Conservation (phyloP, 2,797 vertebrate species). For the Malurus splendens region DNA sequence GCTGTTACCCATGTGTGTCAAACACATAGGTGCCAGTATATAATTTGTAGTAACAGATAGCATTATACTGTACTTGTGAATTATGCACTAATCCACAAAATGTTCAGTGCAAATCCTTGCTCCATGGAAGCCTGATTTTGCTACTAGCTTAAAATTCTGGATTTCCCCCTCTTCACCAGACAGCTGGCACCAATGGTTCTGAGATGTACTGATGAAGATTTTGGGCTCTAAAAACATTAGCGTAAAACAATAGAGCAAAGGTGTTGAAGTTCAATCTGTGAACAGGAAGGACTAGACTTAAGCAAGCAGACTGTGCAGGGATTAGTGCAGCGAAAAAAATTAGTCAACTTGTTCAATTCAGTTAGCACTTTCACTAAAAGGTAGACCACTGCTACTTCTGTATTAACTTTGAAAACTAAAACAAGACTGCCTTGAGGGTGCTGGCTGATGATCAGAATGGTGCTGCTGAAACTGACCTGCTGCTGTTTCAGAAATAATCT, state of each 20-base stretch:
- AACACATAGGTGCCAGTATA: background rate
- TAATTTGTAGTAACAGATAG: background rate
- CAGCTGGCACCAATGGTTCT: background rate
- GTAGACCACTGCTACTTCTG: background rate
- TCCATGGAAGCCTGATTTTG: background rate
- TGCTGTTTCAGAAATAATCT: background rate
- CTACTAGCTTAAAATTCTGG: background rate
- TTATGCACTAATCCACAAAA: background rate
- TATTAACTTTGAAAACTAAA: slow-evolving; percentile 3
- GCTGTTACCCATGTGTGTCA: background rate
- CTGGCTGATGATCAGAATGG: background rate
- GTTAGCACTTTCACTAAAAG: background rate
- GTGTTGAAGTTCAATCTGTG: rapidly evolving
- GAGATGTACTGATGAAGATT: background rate
- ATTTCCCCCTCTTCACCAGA: background rate
- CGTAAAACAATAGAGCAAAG: background rate
- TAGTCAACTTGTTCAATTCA: background rate
- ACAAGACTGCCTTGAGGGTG: background rate
- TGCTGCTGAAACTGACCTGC: background rate
- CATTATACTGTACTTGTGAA: background rate
- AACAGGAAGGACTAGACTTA: background rate
- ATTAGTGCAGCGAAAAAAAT: background rate
- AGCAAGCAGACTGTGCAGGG: background rate
- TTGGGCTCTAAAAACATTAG: background rate
- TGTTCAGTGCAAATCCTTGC: background rate